Conservation (phyloP, 1,140 invertebrate genomes). For the Acyrthosiphon pisum region DNA sequence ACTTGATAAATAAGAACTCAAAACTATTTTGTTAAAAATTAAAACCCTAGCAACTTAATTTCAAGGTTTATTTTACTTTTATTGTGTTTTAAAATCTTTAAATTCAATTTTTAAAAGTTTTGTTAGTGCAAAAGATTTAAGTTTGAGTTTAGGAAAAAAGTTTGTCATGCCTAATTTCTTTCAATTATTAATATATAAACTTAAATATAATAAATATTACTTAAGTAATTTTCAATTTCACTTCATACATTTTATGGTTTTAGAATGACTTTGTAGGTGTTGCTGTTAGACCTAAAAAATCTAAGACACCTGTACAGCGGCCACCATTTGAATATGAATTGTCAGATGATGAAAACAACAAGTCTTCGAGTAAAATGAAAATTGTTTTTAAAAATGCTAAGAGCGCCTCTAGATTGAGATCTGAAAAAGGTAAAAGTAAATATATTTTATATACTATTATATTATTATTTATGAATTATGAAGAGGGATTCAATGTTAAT, state of each 20-base stretch:
- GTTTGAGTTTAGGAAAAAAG: too few relatives aligned
- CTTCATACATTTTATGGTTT: background rate
- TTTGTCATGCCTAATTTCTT: too few relatives aligned
- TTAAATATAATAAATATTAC: too few relatives aligned
- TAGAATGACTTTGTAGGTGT: slow-evolving; percentile 31
- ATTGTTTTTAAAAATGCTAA: slow-evolving; percentile 46
- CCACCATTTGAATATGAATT: slow-evolving; percentile 7
- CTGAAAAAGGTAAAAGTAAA: slow-evolving; percentile 48
- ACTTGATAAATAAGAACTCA: too few relatives aligned
- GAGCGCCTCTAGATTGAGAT: background rate
- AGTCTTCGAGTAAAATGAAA: slow-evolving; percentile 27
- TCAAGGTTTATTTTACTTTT: too few relatives aligned
- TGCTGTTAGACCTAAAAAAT: slow-evolving; percentile 29
- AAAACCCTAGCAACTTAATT: too few relatives aligned
- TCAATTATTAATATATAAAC: too few relatives aligned
- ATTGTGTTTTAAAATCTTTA: too few relatives aligned
- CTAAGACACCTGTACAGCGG: slow-evolving; percentile 16
- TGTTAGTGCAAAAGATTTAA: too few relatives aligned
- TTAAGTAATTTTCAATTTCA: background rate
- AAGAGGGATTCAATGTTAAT: background rate
- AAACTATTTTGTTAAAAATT: too few relatives aligned
- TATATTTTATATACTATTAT: too few relatives aligned
- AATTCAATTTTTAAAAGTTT: too few relatives aligned
- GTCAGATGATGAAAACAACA: slow-evolving; percentile 41
- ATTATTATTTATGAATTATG: background rate